Evolutionary conservation across 1,140 invertebrate genomes (phyloP).

Genomic region (Apis laboriosa): DNA sequence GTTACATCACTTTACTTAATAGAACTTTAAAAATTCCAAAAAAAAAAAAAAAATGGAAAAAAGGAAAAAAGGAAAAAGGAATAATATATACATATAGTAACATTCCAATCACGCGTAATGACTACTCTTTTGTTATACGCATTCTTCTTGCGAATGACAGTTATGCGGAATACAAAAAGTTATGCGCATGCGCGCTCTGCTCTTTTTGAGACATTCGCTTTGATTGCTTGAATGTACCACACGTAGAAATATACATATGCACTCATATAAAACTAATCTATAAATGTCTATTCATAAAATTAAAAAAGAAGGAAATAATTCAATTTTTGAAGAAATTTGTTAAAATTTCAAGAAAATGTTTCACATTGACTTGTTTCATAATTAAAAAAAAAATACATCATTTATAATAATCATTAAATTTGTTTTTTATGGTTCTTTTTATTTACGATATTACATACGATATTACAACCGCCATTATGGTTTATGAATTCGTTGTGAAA

Average conservation of each 20-base stretch:
- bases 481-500: background rate
- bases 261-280: background rate
- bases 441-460: too few species aligned
- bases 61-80: background rate
- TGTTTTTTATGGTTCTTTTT: too few species aligned
- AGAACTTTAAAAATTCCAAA: conserved; percentile 6
- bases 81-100: background rate
- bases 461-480: too few species aligned
- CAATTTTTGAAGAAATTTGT: too few species aligned
- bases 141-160: conserved; percentile 42
- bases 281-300: background rate
- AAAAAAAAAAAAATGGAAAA: background rate
- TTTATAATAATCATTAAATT: background rate
- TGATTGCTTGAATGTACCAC: conserved; percentile 20
- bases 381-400: background rate
- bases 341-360: background rate
- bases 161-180: conserved; percentile 38
- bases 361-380: background rate
- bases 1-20: background rate
- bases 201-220: conserved; percentile 31
- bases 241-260: background rate
- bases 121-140: conserved; percentile 31
- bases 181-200: conserved; percentile 12
- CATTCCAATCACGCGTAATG: conserved; percentile 46
- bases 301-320: background rate